A percentile compares a stretch with the other conserved stretches of the same genome.
phyloP scores from a whole-genome alignment of 2,113 vertebrate genomes.

The Elephas maximus region DNA sequence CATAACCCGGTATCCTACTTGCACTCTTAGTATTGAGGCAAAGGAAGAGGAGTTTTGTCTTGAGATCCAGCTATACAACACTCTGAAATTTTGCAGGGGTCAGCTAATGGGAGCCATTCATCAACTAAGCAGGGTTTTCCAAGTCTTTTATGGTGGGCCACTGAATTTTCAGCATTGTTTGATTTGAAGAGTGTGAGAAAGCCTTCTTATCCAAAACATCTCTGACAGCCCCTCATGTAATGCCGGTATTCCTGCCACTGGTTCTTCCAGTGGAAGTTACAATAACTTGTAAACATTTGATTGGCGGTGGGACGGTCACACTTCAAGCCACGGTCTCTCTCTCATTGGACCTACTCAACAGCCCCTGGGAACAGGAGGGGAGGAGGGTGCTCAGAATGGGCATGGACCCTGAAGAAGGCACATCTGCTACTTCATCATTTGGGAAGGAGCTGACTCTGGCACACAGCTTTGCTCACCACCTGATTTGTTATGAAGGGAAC shows the following conservation, averaged over 20 bases:
- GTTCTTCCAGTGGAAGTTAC: background rate
- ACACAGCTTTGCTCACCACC: background rate
- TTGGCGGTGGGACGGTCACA: background rate
- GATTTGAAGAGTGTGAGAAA: background rate
- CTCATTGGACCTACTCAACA: background rate
- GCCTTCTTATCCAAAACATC: background rate
- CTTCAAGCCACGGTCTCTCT: background rate
- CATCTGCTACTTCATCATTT: rapidly evolving
- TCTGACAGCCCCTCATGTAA: background rate
- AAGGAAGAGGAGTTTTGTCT: background rate
- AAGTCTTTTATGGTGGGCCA: background rate
- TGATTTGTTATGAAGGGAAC: background rate
- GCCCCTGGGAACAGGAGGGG: background rate
- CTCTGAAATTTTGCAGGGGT: background rate
- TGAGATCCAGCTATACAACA: background rate
- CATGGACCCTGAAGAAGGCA: background rate
- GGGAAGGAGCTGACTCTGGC: background rate
- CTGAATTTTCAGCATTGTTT: background rate
- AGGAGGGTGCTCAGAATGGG: rapidly evolving
- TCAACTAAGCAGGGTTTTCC: background rate
- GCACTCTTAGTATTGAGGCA: background rate
- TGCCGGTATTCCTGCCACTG: background rate
- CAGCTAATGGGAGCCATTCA: background rate
- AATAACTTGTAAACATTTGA: background rate
- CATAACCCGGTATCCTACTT: background rate